Conservation (phyloP, 2,113 vertebrate genomes). For the Indri indri region DNA sequence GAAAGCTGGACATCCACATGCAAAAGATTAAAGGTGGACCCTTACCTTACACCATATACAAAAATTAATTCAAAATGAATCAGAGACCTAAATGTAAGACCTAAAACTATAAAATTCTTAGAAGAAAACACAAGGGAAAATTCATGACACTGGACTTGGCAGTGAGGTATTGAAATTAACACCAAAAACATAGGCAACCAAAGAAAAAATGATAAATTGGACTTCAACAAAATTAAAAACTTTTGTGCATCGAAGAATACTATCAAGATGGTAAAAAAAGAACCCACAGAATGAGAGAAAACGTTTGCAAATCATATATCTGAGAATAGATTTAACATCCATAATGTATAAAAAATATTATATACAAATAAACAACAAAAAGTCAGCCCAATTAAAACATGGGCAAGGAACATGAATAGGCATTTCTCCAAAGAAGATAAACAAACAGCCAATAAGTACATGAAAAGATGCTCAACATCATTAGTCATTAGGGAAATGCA, state of each 20-base stretch:
- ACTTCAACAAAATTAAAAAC: neutral
- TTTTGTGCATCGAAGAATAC: neutral
- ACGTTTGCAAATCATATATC: neutral
- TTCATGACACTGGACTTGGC: neutral
- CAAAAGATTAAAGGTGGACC: neutral
- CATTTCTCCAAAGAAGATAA: conserved; percentile 7
- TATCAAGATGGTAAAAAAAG: neutral
- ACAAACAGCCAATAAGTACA: neutral
- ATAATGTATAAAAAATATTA: neutral
- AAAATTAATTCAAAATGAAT: neutral
- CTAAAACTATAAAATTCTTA: neutral
- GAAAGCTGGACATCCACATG: neutral
- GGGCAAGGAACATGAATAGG: neutral
- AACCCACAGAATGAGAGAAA: neutral
- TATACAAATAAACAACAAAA: neutral
- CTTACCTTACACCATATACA: neutral
- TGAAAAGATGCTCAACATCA: neutral
- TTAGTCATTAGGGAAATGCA: neutral
- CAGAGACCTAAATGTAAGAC: neutral
- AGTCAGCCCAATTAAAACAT: neutral
- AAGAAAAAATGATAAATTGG: neutral
- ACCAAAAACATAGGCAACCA: neutral
- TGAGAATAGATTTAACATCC: neutral
- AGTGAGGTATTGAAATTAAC: neutral
- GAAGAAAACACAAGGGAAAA: neutral